Percentiles rank a stretch among this genome's conserved stretches.
Conservation (phyloP, 2,888 invertebrate genomes). For the Lepeophtheirus nordmannii region DNA sequence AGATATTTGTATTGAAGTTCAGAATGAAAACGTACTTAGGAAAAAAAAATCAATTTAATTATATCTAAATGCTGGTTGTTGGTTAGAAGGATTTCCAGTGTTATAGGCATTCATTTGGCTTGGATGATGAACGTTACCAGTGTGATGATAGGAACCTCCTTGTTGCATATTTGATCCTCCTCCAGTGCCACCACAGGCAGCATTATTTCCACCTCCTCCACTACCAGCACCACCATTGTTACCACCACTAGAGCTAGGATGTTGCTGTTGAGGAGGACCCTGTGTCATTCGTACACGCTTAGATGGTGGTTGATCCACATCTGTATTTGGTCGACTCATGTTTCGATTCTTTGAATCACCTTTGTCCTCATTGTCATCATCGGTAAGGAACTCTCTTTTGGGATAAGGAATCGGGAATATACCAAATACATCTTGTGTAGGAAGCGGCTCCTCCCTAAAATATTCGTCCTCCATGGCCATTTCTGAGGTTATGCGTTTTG, state of each 20-base stretch:
- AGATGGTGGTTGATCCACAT: slow-evolving; percentile 15
- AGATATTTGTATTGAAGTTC: too few species aligned
- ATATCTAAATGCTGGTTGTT: not conserved
- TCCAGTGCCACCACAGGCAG: not conserved
- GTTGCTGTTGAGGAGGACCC: not conserved
- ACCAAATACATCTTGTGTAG: slow-evolving; percentile 65
- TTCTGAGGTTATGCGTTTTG: slow-evolving; percentile 88
- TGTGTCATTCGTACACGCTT: slow-evolving; percentile 21
- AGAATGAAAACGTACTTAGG: too few species aligned
- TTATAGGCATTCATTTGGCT: not conserved
- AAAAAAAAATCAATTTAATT: not conserved
- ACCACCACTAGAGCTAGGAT: not conserved
- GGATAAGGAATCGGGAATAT: slow-evolving; percentile 95
- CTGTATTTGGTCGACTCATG: slow-evolving; percentile 2
- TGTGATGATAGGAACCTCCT: slow-evolving; percentile 2
- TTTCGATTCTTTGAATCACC: slow-evolving; percentile 14
- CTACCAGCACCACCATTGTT: not conserved
- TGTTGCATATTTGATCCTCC: not conserved
- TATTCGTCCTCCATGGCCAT: slow-evolving; percentile 95
- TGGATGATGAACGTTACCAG: not conserved
- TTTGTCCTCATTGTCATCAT: slow-evolving; percentile 90
- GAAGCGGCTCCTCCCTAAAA: slow-evolving; percentile 83
- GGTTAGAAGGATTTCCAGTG: not conserved
- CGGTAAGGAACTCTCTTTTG: slow-evolving; percentile 88
- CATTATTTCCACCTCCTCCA: not conserved